Evolutionary conservation across 2,797 vertebrate genomes (phyloP).

Genomic region (Myotis pilosus): DNA sequence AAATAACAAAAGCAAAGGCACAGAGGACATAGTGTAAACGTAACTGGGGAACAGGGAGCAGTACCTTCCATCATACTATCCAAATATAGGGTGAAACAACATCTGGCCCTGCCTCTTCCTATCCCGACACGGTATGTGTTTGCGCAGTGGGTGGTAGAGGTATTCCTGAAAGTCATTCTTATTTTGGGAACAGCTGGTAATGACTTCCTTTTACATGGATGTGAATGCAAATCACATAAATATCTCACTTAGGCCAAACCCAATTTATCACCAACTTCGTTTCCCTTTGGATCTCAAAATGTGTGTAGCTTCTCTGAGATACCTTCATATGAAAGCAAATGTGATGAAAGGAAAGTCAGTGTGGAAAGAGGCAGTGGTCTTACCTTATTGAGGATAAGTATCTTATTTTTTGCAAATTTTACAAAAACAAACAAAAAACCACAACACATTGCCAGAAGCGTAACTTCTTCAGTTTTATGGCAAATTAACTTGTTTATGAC

Average conservation of each 20-base stretch:
- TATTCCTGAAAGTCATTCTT: conserved; percentile 16
- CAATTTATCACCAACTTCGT: background rate
- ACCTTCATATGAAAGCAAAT: background rate
- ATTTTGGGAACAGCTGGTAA: background rate
- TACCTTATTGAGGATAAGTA: background rate
- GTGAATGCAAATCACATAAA: background rate
- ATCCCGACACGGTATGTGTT: background rate
- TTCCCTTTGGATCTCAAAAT: background rate
- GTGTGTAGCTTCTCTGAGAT: background rate
- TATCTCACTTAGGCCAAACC: background rate
- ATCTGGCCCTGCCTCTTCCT: background rate
- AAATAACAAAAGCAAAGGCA: background rate
- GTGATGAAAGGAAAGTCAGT: background rate
- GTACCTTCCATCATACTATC: background rate
- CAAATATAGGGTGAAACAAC: background rate
- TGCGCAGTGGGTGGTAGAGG: background rate
- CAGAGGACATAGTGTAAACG: background rate
- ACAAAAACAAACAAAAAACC: background rate
- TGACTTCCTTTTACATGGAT: background rate
- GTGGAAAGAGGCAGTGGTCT: background rate
- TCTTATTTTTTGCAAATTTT: conserved; percentile 16
- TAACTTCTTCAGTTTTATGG: background rate
- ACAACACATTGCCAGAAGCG: background rate
- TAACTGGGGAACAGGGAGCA: background rate
- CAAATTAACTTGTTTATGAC: background rate